Evolutionary conservation across 2,888 invertebrate genomes (phyloP), one percentile per base, ranked within the genome.

Genomic region (Corythucha ciliata): DNA sequence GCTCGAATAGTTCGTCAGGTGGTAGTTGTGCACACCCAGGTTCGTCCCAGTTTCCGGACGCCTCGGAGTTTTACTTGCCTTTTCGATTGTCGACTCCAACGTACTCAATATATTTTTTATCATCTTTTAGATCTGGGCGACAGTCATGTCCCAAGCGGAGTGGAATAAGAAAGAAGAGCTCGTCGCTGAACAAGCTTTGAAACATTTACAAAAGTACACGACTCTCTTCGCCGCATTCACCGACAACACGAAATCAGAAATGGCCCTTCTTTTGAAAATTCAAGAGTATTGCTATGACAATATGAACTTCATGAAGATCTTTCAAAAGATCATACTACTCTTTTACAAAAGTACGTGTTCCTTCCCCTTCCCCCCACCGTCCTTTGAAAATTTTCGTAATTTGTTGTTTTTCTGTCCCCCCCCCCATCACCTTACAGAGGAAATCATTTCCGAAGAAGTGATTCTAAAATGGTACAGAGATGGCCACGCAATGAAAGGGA

Each of bases 131-230:
- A 80, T 93, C 64, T 96, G 94, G 94, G 82, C 80, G 60, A 89
- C 90, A 59, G 81, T 96, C 63, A 96, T 96, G 94, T 81, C 83
- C 48, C 83, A 88, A 64, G 88, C 90, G 54, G 94, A 96, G 72
- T 96, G 94, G 96, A 96, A 93, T 72, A 96, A 96, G 72, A 96
- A 96, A 68, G 96, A 96, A 64, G 96, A 96, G 70, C 71, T 96
- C 63, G 80, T 96, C 59, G 90, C 93, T 44, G 94, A 94, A 66
- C 96, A 96, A 72, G 93, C 94, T 46, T 79, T 90, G 46, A 86
- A 88, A 69, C 89, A 90, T 72, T 76, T 84, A 65, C 87, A 89
- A 64, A 79, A 79, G 63, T 93, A 88, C 72, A 84, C 90, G 59
- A 79, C 83, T 54, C 73, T 96, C 62, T 78, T 96, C 66, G 83